Percentiles rank a stretch among this genome's conserved stretches.
Conservation (phyloP, 2,797 vertebrate genomes). For the Phataginus tetradactyla region DNA sequence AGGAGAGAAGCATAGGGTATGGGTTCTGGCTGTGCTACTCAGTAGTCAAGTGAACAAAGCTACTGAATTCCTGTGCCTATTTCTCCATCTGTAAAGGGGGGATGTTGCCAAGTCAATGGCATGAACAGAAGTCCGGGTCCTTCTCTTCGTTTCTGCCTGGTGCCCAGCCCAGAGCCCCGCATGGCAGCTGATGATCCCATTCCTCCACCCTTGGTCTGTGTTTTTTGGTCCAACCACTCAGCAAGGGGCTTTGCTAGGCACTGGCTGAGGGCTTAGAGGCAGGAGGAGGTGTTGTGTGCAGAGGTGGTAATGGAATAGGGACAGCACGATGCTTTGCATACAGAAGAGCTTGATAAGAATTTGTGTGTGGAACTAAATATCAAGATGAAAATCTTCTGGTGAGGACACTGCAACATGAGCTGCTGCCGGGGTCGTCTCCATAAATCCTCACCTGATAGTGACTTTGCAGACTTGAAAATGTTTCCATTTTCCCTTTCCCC, state of each 20-base stretch:
- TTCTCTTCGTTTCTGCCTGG: not conserved
- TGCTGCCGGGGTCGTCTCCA: not conserved
- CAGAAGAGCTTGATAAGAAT: not conserved
- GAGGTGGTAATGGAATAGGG: not conserved
- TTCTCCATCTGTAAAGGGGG: not conserved
- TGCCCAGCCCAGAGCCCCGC: not conserved
- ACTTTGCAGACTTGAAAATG: not conserved
- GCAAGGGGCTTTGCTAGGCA: not conserved
- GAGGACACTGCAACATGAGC: not conserved
- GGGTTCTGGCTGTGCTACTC: not conserved
- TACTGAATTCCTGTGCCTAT: not conserved
- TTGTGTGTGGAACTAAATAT: not conserved
- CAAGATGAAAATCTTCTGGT: not conserved
- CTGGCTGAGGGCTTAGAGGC: not conserved
- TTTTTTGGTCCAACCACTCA: not conserved
- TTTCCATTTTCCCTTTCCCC: constrained; percentile 52
- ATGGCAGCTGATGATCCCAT: not conserved
- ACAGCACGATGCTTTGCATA: not conserved
- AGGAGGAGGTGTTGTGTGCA: not conserved
- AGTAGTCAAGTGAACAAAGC: not conserved
- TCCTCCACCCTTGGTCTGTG: not conserved
- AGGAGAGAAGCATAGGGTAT: not conserved
- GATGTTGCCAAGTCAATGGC: not conserved
- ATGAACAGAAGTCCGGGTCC: not conserved
- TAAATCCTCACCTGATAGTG: not conserved